Conservation (phyloP, 2,113 vertebrate genomes). For the Scophthalmus maximus region DNA sequence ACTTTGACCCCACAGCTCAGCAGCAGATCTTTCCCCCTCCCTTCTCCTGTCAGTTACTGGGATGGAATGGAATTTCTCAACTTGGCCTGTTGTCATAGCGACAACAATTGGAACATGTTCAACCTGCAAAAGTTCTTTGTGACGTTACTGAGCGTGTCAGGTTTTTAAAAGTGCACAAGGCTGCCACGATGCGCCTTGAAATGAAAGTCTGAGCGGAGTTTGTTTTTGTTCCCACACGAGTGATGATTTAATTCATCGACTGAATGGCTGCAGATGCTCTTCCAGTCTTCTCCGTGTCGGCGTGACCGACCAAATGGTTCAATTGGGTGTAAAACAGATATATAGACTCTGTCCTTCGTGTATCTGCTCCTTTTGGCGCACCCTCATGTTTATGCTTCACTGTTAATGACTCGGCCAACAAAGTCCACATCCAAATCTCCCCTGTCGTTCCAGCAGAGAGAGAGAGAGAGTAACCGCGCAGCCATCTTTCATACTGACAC, state of each 20-base stretch:
- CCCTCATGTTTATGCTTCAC: slow-evolving; percentile 33
- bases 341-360: slow-evolving; percentile 14
- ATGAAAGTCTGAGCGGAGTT: background rate
- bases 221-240: background rate
- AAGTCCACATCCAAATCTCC: slow-evolving; percentile 28
- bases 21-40: background rate
- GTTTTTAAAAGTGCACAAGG: background rate
- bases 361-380: slow-evolving; percentile 15
- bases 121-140: too few relatives aligned
- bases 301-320: slow-evolving; percentile 32
- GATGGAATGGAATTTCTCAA: background rate
- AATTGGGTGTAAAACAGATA: slow-evolving; percentile 30
- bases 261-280: background rate
- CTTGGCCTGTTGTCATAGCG: too few relatives aligned
- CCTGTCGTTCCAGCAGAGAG: slow-evolving; percentile 13
- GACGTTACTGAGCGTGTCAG: too few relatives aligned
- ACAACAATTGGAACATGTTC: too few relatives aligned
- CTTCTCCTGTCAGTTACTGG: background rate
- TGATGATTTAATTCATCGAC: background rate
- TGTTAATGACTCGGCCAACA: slow-evolving; percentile 26
- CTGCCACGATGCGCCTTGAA: background rate
- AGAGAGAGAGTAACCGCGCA: slow-evolving; percentile 1
- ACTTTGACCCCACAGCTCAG: background rate
- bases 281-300: slow-evolving; percentile 7
- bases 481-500: slow-evolving; percentile 51